Base-by-base conservation (phyloP, 2,113 vertebrate species). In the Sceloporus undulatus region DNA sequence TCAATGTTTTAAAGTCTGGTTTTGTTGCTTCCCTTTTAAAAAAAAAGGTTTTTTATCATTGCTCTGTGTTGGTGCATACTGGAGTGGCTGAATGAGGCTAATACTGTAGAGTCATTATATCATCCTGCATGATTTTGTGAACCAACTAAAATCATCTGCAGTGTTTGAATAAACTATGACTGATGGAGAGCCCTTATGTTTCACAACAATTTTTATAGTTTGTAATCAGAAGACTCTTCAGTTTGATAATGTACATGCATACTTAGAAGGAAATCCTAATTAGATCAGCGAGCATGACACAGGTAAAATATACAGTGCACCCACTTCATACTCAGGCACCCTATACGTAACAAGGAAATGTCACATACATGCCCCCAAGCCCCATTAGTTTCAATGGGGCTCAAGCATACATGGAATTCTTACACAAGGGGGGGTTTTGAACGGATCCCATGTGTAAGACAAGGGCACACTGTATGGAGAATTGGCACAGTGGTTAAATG, bases 101-200 rank as follows among this genome's bases (percentile, higher is more conserved):
- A 21, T 79, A n/a, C n/a, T n/a, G n/a, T n/a, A 80, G 42, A 25
- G 62, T 0, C 56, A 23, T 73, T 79, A 18, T 42, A 11, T 81
- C n/a, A 56, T 70, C 14, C 73, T 86, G 9, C 25, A 21, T 62
- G 25, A 52, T 75, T 87, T 27, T 91, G 48, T 75, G 91, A n/a
- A 10, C 91, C 0, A 25, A 40, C 14, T 29, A 40, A 54, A 10
- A 56, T 86, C 1, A 2, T 79, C 56, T 42, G 40, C 79, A 11
- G 25, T 56, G 23, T n/a, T 29, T 40, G 23, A 71, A 21, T 59
- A 34, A 38, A 86, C 70, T 14, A 79, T 79, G n/a, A 86, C 54
- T 52, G 18, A 34, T 54, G 11, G 56, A 27, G 18, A 10, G 8
- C 29, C 66, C 11, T 54, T 74, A 54, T 4, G n/a, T 84, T 56